Percentiles rank a stretch among this genome's conserved stretches.
Conservation (phyloP, 2,113 vertebrate genomes). For the Polyodon spathula region DNA sequence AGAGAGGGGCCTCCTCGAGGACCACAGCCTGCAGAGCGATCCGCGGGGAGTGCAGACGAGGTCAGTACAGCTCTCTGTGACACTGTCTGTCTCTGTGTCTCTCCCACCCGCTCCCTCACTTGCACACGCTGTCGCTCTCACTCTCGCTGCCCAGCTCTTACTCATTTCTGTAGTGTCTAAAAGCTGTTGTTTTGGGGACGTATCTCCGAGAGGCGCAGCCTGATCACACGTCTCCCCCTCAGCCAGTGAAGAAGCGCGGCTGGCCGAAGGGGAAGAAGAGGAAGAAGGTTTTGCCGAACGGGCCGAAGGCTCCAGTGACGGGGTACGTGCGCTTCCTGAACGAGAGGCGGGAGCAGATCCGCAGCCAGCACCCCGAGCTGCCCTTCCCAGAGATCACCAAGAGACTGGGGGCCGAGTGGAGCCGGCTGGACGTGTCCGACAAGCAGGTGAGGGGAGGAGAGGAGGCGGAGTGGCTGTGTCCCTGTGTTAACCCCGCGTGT, state of each 20-base stretch:
- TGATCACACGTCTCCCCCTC: too few relatives aligned
- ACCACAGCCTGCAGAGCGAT: conserved; percentile 37
- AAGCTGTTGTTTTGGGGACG: too few relatives aligned
- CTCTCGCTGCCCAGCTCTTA: too few relatives aligned
- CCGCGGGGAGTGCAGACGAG: conserved; percentile 40
- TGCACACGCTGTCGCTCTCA: too few relatives aligned
- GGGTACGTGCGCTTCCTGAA: conserved; percentile 93
- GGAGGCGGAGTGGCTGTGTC: not conserved
- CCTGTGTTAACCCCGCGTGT: not conserved
- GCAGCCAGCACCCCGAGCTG: conserved; percentile 79
- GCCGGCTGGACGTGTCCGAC: conserved; percentile 73
- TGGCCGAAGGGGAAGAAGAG: conserved; percentile 98
- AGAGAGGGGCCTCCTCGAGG: conserved; percentile 45
- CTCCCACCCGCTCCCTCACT: too few relatives aligned
- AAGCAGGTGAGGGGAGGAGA: conserved; percentile 58
- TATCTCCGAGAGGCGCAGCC: too few relatives aligned
- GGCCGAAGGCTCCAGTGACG: conserved; percentile 90
- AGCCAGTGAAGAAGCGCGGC: conserved; percentile 90
- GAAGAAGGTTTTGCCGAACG: conserved; percentile 92
- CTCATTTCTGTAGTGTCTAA: conserved; percentile 57
- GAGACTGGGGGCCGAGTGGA: conserved; percentile 91
- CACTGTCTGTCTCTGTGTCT: too few relatives aligned
- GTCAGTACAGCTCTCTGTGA: too few relatives aligned
- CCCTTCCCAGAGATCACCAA: conserved; percentile 96
- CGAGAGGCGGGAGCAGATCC: conserved; percentile 83